Evolutionary conservation across 1,140 invertebrate genomes (phyloP).

Genomic region (Pissodes strobi): DNA sequence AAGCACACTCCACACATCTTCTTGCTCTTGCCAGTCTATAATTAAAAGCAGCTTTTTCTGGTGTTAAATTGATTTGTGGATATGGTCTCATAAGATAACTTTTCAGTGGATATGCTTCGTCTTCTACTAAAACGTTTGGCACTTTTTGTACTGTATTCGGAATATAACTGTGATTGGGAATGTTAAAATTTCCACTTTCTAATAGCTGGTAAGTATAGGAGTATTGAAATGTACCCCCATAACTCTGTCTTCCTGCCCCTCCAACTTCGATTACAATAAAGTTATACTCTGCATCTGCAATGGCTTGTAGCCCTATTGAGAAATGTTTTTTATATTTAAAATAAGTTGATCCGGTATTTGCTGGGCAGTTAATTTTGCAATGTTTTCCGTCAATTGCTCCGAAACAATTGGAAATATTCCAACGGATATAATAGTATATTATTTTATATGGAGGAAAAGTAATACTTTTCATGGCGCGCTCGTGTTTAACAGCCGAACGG

Average conservation of each 20-base stretch:
- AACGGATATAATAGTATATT: no score
- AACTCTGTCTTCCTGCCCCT: constrained; percentile 20
- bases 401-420: no score
- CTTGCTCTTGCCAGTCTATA: constrained; percentile 53
- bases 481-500: no score
- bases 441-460: no score
- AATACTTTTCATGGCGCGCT: no score
- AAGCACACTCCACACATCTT: constrained; percentile 26
- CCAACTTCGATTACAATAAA: constrained; percentile 29
- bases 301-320: constrained; percentile 22
- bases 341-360: constrained; percentile 9
- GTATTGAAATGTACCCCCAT: constrained; percentile 23
- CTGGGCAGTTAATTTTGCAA: constrained; percentile 17
- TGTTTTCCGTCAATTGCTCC: no score
- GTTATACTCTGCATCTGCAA: constrained; percentile 24
- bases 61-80: constrained; percentile 43
- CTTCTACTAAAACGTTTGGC: constrained; percentile 45
- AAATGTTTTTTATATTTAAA: constrained; percentile 27
- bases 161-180: not conserved
- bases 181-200: constrained; percentile 10
- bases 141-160: constrained; percentile 5
- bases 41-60: constrained; percentile 57
- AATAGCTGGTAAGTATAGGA: constrained; percentile 18
- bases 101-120: constrained; percentile 57
- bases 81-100: constrained; percentile 57